These are phyloP conservation scores for Macaria liturata DNA, from an alignment of 2,888 invertebrate species.

Conservation along the genomic window DNA sequence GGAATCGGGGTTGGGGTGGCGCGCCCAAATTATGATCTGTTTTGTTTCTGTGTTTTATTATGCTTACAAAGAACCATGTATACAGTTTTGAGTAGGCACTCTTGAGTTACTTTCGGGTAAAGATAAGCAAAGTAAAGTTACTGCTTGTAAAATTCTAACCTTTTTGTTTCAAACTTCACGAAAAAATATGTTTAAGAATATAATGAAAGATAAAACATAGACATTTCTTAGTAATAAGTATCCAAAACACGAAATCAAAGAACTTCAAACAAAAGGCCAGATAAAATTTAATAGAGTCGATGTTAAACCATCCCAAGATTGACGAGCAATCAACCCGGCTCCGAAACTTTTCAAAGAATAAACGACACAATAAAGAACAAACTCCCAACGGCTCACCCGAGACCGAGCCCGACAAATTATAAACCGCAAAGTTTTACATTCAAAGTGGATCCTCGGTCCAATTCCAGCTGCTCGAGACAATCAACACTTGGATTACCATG, in stretches of 20 bases:
- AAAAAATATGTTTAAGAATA: too few species aligned
- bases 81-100: too few species aligned
- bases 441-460: constrained; percentile 32
- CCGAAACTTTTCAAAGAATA: constrained; percentile 14
- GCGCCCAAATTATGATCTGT: constrained; percentile 25
- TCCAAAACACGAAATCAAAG: neutral
- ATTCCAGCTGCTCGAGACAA: constrained; percentile 36
- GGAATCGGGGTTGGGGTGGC: constrained; percentile 13
- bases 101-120: too few species aligned
- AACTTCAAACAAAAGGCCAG: neutral
- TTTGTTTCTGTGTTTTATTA: constrained; percentile 27
- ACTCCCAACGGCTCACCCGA: constrained; percentile 24
- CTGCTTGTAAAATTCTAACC: too few species aligned
- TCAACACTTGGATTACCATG: constrained; percentile 38
- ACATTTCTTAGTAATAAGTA: too few species aligned
- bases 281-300: constrained; percentile 7
- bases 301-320: constrained; percentile 11
- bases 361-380: constrained; percentile 25
- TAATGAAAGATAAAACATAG: too few species aligned
- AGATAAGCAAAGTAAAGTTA: too few species aligned
- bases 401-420: constrained; percentile 31
- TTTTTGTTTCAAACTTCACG: too few species aligned
- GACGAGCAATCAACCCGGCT: constrained; percentile 11
- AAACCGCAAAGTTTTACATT: constrained; percentile 38
- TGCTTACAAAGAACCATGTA: neutral